Evolutionary conservation across 2,888 invertebrate species (phyloP), one percentile per base, ranked within the genome.

Genomic region (Drosophila peninsularis): DNA sequence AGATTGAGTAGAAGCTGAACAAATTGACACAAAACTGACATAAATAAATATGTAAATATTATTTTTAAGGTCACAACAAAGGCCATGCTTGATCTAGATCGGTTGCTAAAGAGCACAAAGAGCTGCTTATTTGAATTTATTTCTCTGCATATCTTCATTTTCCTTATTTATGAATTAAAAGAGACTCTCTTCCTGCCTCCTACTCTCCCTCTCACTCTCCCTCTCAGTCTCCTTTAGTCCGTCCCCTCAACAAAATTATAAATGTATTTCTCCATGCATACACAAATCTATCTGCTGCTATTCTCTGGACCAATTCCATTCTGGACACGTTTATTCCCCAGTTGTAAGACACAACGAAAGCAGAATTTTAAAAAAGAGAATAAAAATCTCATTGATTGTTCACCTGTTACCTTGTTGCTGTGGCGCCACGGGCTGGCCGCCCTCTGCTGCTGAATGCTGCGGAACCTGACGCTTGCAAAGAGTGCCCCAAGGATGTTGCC

Each of bases 401-500:
- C 30, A 47, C 17, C 30, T 30, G 27, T 47, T 47, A 47, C 27
- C 45, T 47, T 47, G n/a, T n/a, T 14, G 41, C 19, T 13, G 41
- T 41, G 13, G 13, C 21, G 21, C 21, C 21, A 10, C 7, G 10
- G 14, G 4, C 42, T 13, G 21, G 11, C 11, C n/a, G n/a, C n/a
- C n/a, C n/a, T n/a, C n/a, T n/a, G n/a, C n/a, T n/a, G n/a, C n/a
- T n/a, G n/a, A n/a, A n/a, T n/a, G n/a, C n/a, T n/a, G n/a, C n/a
- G n/a, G n/a, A n/a, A 5, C 19, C 17, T 11, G 47, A 19, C 32
- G 30, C 21, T 19, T 1, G 10, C 62, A 39, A 17, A 24, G 14
- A 1, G 3, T 11, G 36, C 13, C 36, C 37, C 9, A 32, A 36
- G 19, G 32, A 65, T 27, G 39, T 19, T 65, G 64, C n/a, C 27